A percentile compares a stretch with the other conserved stretches of the same genome.
These are phyloP conservation scores for Holacanthella duospinosa DNA, from an alignment of 2,888 invertebrate genomes.

Conservation along the genomic window DNA sequence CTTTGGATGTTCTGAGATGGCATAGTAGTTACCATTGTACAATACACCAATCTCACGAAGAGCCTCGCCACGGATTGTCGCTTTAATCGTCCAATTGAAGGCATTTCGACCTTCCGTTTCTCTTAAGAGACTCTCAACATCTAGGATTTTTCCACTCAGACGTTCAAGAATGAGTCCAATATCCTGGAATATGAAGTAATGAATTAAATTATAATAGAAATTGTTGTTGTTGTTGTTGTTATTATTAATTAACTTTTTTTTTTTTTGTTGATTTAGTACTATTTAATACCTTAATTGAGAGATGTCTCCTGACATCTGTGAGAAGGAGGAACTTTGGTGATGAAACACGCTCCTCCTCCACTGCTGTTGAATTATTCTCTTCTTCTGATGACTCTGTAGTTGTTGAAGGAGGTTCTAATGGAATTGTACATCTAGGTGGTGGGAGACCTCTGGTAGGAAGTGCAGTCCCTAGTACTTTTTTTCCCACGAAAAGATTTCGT, in stretches of 20 bases:
- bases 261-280: background rate
- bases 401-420: slow-evolving; percentile 43
- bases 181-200: no score
- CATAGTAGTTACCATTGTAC: slow-evolving; percentile 87
- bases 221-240: slow-evolving; percentile 5
- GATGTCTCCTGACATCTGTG: slow-evolving; percentile 81
- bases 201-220: no score
- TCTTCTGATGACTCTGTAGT: slow-evolving; percentile 64
- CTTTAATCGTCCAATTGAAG: slow-evolving; percentile 94
- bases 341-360: slow-evolving; percentile 80
- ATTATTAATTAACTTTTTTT: background rate
- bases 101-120: slow-evolving; percentile 88
- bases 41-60: slow-evolving; percentile 82
- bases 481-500: slow-evolving; percentile 53
- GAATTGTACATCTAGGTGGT: slow-evolving; percentile 32
- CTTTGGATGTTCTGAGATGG: slow-evolving; percentile 87
- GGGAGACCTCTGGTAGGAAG: slow-evolving; percentile 19
- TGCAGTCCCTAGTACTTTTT: background rate
- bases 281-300: slow-evolving; percentile 55
- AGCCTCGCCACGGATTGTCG: slow-evolving; percentile 83
- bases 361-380: slow-evolving; percentile 84
- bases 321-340: slow-evolving; percentile 85
- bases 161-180: slow-evolving; percentile 88
- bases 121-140: slow-evolving; percentile 81
- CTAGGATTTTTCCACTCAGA: slow-evolving; percentile 82